These are phyloP conservation scores for Lacanobia oleracea DNA, from an alignment of 2,888 invertebrate genomes.

Conservation along the genomic window DNA sequence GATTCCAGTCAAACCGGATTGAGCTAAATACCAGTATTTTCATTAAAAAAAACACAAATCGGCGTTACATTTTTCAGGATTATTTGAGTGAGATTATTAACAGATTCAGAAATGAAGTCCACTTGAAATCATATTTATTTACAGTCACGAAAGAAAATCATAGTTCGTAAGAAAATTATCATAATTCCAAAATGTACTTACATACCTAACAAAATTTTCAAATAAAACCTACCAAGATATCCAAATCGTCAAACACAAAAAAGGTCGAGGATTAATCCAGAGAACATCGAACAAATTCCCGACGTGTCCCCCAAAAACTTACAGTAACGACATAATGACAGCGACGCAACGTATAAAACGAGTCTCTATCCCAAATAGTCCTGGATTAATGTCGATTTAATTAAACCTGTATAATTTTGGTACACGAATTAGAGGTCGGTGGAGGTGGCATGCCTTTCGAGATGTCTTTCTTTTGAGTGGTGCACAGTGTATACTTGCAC, in stretches of 20 bases:
- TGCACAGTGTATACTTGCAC: background rate
- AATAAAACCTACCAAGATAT: constrained; percentile 34
- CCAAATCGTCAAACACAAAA: constrained; percentile 55
- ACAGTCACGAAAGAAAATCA: background rate
- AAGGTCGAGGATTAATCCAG: constrained; percentile 72
- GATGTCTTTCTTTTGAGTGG: background rate
- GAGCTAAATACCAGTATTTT: too few relatives aligned
- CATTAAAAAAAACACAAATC: too few relatives aligned
- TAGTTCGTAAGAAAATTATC: background rate
- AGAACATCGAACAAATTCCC: constrained; percentile 79
- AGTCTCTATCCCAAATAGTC: constrained; percentile 82
- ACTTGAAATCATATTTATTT: too few relatives aligned
- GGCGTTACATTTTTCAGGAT: background rate
- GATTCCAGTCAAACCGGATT: too few relatives aligned
- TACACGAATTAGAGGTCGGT: constrained; percentile 64
- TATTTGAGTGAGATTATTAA: background rate
- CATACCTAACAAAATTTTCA: constrained; percentile 31
- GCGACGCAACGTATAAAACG: constrained; percentile 79
- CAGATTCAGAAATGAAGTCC: background rate
- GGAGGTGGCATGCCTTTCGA: constrained; percentile 58
- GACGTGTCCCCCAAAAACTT: constrained; percentile 79
- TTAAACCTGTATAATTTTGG: constrained; percentile 89
- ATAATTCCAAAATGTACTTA: background rate
- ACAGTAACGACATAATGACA: constrained; percentile 88
- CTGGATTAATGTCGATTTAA: constrained; percentile 89